These are phyloP conservation scores for Pipa parva DNA, from an alignment of 2,113 vertebrate genomes.

Conservation along the genomic window DNA sequence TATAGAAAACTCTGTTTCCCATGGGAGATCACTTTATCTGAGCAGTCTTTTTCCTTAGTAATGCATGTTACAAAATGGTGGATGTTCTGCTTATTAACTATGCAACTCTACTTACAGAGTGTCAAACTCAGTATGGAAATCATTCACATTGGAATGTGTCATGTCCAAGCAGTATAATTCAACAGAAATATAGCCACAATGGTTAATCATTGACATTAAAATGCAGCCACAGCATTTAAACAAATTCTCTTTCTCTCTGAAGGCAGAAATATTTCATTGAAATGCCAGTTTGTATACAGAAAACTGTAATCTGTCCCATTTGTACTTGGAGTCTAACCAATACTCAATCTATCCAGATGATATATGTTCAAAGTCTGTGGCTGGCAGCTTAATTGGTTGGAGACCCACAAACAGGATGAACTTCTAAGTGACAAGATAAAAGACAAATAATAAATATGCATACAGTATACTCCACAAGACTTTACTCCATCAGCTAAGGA, in stretches of 20 bases:
- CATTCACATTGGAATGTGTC: too few species aligned
- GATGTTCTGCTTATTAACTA: too few species aligned
- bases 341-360: constrained; percentile 9
- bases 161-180: not conserved
- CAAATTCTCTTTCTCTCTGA: constrained; percentile 6
- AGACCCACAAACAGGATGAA: constrained; percentile 3
- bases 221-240: constrained; percentile 22
- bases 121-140: too few species aligned
- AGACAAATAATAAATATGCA: constrained; percentile 6
- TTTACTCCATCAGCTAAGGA: constrained; percentile 34
- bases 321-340: not conserved
- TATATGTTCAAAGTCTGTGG: constrained; percentile 22
- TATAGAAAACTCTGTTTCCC: too few species aligned
- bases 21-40: too few species aligned
- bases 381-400: constrained; percentile 13
- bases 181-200: not conserved
- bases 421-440: constrained; percentile 4
- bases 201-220: constrained; percentile 3
- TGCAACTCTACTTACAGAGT: too few species aligned
- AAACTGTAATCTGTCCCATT: constrained; percentile 15
- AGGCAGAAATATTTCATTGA: constrained; percentile 28
- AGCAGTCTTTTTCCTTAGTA: too few species aligned
- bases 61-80: too few species aligned
- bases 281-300: constrained; percentile 18
- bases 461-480: not conserved